phyloP scores from a whole-genome alignment of 2,888 invertebrate species.

The Drosophila lacicola region DNA sequence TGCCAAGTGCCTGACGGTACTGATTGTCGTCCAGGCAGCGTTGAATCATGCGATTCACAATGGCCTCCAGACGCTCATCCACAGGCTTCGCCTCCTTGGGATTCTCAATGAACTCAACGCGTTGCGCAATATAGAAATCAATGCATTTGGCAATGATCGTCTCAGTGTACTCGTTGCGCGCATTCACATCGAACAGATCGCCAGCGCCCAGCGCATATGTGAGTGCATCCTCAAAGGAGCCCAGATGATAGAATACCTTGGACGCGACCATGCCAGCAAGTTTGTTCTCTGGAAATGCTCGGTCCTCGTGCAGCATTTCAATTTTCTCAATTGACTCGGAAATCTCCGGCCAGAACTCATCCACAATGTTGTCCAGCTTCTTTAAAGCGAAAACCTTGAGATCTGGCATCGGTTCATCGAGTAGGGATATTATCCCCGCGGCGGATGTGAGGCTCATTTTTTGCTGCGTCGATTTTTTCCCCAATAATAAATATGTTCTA shows the following conservation, averaged over 20 bases:
- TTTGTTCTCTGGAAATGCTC: conserved; percentile 93
- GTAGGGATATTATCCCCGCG: conserved; percentile 97
- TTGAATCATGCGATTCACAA: conserved; percentile 99
- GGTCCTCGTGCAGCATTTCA: conserved; percentile 98
- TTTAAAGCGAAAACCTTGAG: conserved; percentile 96
- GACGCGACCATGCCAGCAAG: conserved; percentile 98
- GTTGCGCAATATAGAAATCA: conserved; percentile 96
- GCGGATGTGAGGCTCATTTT: conserved; percentile 87
- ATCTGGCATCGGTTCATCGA: conserved; percentile 97
- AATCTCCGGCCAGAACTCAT: conserved; percentile 99
- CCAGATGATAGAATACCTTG: conserved; percentile 99
- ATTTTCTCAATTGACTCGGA: conserved; percentile 99
- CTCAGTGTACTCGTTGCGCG: conserved; percentile 97
- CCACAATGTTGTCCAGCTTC: conserved; percentile 96
- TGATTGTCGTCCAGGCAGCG: conserved; percentile 97
- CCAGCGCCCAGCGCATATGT: conserved; percentile 99
- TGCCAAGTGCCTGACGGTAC: conserved; percentile 96
- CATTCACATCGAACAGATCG: conserved; percentile 97
- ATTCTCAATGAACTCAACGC: conserved; percentile 90
- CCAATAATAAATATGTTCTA: conserved; percentile 60
- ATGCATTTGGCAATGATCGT: conserved; percentile 99
- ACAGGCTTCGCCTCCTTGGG: conserved; percentile 89
- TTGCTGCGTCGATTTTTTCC: conserved; percentile 40
- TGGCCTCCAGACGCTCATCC: conserved; percentile 93
- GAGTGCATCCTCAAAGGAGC: conserved; percentile 97